Conservation (phyloP, 2,113 vertebrate species). For the Chitala chitala region DNA sequence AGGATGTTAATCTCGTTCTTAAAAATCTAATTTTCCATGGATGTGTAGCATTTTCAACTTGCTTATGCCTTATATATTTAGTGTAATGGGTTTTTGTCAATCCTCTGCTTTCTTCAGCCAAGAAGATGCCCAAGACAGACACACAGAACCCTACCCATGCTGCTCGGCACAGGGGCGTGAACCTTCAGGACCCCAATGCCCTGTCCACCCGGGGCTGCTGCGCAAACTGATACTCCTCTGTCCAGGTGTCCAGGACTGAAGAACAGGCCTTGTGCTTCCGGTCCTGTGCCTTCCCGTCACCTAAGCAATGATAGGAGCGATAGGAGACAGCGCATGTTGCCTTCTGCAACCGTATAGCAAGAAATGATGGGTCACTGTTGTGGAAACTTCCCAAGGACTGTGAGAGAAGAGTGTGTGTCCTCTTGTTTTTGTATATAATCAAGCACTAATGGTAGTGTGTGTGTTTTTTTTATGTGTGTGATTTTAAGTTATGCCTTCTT, state of each 20-base stretch:
- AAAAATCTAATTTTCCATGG: too few species aligned
- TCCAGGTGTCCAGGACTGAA: conserved; percentile 10
- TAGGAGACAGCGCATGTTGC: too few species aligned
- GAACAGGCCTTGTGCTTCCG: too few species aligned
- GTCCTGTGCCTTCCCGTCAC: too few species aligned
- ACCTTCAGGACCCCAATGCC: conserved; percentile 68
- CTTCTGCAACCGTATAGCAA: conserved; percentile 22
- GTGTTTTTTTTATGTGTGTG: conserved; percentile 27
- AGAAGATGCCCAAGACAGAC: conserved; percentile 79
- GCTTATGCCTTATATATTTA: neutral
- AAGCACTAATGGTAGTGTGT: conserved; percentile 42
- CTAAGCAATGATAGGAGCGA: too few species aligned
- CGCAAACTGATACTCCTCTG: conserved; percentile 55
- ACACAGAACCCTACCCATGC: conserved; percentile 72
- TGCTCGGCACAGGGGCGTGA: conserved; percentile 68
- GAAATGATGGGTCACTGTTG: too few species aligned
- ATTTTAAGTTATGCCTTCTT: conserved; percentile 33
- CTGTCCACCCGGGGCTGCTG: conserved; percentile 68
- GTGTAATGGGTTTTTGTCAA: neutral
- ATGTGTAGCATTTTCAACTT: too few species aligned
- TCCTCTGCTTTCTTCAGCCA: conserved; percentile 48
- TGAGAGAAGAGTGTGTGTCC: neutral
- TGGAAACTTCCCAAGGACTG: conserved; percentile 28
- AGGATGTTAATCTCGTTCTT: too few species aligned
- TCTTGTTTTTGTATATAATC: conserved; percentile 39